These are phyloP conservation scores for Neodiprion lecontei DNA, from an alignment of 1,140 invertebrate species.

Conservation along the genomic window DNA sequence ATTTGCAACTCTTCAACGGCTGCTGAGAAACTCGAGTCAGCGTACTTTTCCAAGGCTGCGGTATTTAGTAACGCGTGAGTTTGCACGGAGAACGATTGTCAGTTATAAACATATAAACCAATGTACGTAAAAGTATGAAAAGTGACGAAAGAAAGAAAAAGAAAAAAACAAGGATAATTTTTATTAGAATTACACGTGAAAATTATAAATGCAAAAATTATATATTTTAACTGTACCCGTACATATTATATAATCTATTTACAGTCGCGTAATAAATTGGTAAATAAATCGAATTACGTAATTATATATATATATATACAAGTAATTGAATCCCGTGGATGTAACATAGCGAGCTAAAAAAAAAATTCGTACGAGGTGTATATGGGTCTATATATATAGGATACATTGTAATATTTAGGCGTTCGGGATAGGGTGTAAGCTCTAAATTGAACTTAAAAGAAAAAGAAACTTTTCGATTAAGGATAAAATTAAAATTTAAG, in stretches of 20 bases:
- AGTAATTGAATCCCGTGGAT: slow-evolving; percentile 40
- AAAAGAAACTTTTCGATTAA: slow-evolving; percentile 27
- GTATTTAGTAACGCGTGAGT: no score
- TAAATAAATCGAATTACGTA: slow-evolving; percentile 28
- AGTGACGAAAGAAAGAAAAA: slow-evolving; percentile 33
- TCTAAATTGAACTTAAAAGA: slow-evolving; percentile 33
- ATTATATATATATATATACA: slow-evolving; percentile 14
- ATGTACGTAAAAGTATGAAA: slow-evolving; percentile 44
- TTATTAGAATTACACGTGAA: slow-evolving; percentile 29
- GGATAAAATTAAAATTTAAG: slow-evolving; percentile 23
- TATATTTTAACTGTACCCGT: slow-evolving; percentile 60
- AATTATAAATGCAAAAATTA: slow-evolving; percentile 49
- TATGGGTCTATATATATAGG: slow-evolving; percentile 34
- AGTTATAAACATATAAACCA: slow-evolving; percentile 21
- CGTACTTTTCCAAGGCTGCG: no score
- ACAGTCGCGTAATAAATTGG: slow-evolving; percentile 26
- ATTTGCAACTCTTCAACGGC: no score
- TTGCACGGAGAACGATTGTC: no score
- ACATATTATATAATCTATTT: slow-evolving; percentile 40
- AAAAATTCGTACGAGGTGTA: slow-evolving; percentile 43
- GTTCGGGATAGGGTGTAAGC: slow-evolving; percentile 28
- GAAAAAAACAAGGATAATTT: slow-evolving; percentile 33
- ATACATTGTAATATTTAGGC: slow-evolving; percentile 41
- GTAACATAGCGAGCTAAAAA: slow-evolving; percentile 33
- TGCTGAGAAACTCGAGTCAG: no score